phyloP scores from a whole-genome alignment of 2,888 invertebrate genomes.

The Latrodectus elegans region DNA sequence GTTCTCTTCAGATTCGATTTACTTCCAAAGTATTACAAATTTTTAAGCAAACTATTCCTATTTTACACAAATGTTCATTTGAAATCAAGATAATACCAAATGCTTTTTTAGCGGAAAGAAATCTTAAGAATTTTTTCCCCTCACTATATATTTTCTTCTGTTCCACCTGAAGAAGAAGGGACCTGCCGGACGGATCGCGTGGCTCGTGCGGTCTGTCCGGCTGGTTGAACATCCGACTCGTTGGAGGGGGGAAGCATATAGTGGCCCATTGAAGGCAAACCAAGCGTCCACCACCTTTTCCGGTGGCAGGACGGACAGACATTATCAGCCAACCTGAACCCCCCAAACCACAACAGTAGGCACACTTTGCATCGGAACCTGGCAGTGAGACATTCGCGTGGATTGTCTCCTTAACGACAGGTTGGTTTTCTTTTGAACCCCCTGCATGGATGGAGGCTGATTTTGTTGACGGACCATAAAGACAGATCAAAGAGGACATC shows the following conservation, averaged over 20 bases:
- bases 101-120: too few species aligned
- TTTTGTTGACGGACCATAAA: too few species aligned
- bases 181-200: background rate
- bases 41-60: too few species aligned
- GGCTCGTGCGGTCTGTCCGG: constrained; percentile 15
- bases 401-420: background rate
- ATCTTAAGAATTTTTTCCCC: background rate
- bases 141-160: too few species aligned
- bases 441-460: too few species aligned
- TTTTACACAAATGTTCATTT: too few species aligned
- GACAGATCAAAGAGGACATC: too few species aligned
- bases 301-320: constrained; percentile 23
- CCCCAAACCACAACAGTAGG: background rate
- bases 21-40: too few species aligned
- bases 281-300: constrained; percentile 44
- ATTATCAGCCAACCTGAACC: constrained; percentile 38
- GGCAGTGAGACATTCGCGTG: constrained; percentile 28
- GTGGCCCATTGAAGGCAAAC: constrained; percentile 30
- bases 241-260: background rate
- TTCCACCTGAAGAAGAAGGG: background rate
- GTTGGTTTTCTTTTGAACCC: background rate
- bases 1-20: too few species aligned
- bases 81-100: too few species aligned
- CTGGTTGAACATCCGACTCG: background rate
- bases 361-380: constrained; percentile 27